These are phyloP conservation scores for Drosophila suzukii DNA, from an alignment of 1,140 invertebrate genomes.

Conservation along the genomic window DNA sequence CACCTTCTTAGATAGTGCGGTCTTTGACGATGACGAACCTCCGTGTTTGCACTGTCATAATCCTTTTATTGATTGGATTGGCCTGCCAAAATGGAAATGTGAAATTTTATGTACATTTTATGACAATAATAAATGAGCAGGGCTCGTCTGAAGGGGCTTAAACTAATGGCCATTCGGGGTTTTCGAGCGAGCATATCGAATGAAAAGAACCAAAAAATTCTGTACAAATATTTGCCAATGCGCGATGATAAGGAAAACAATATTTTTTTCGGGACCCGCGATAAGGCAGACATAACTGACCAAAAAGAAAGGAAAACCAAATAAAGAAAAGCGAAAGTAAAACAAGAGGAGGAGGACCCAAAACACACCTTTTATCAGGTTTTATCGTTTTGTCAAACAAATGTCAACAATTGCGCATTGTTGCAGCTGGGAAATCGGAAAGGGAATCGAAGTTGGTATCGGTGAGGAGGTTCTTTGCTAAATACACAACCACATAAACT, in stretches of 20 bases:
- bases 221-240: conserved; percentile 79
- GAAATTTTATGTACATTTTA: conserved; percentile 40
- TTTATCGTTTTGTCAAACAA: conserved; percentile 79
- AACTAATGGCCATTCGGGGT: conserved; percentile 70
- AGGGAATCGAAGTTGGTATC: conserved; percentile 8
- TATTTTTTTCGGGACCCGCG: conserved; percentile 38
- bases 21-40: conserved; percentile 35
- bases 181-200: conserved; percentile 29
- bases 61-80: conserved; percentile 79
- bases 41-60: conserved; percentile 68
- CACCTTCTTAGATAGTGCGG: conserved; percentile 6
- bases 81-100: conserved; percentile 64
- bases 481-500: conserved; percentile 38
- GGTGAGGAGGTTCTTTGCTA: conserved; percentile 49
- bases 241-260: conserved; percentile 55
- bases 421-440: conserved; percentile 64
- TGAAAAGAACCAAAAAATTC: conserved; percentile 29
- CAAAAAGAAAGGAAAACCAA: conserved; percentile 64
- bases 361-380: conserved; percentile 57
- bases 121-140: conserved; percentile 69
- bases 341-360: conserved; percentile 40
- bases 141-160: conserved; percentile 56
- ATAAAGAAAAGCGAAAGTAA: conserved; percentile 65
- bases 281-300: conserved; percentile 62
- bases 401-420: conserved; percentile 80